Percentiles rank a stretch among this genome's conserved stretches.
Evolutionary conservation across 2,797 vertebrate genomes (phyloP).

Genomic region (Hemitrygon akajei): DNA sequence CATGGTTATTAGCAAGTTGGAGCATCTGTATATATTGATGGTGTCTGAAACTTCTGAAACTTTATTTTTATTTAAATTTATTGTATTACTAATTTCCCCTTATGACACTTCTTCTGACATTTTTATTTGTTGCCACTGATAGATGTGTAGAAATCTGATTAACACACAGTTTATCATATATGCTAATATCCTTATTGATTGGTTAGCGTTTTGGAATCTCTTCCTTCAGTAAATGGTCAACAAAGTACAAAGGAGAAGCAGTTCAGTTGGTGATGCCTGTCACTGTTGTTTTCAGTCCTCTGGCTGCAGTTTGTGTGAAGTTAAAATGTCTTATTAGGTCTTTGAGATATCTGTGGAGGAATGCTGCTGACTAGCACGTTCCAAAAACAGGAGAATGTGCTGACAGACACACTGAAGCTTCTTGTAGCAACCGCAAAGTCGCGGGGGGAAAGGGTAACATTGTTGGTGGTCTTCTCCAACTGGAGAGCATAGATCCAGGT

Average conservation of each 20-base stretch:
- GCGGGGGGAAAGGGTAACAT: too few relatives aligned
- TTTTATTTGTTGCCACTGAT: background rate
- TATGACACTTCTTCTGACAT: background rate
- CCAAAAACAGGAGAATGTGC: too few relatives aligned
- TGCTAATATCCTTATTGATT: too few relatives aligned
- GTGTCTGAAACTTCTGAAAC: background rate
- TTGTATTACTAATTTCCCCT: too few relatives aligned
- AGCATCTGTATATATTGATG: background rate
- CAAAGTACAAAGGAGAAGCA: background rate
- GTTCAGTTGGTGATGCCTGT: too few relatives aligned
- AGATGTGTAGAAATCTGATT: background rate
- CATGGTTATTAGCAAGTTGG: background rate
- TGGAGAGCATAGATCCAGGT: too few relatives aligned
- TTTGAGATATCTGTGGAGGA: background rate
- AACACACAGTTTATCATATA: background rate
- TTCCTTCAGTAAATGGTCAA: background rate
- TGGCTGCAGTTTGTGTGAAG: background rate
- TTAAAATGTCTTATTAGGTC: background rate
- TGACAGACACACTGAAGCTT: too few relatives aligned
- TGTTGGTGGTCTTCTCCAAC: too few relatives aligned
- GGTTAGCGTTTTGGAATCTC: background rate
- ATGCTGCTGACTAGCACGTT: too few relatives aligned
- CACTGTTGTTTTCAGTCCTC: background rate
- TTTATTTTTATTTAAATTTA: background rate
- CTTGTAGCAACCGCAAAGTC: too few relatives aligned